These are phyloP conservation scores for Anhinga anhinga DNA, from an alignment of 2,113 vertebrate genomes.

Conservation along the genomic window DNA sequence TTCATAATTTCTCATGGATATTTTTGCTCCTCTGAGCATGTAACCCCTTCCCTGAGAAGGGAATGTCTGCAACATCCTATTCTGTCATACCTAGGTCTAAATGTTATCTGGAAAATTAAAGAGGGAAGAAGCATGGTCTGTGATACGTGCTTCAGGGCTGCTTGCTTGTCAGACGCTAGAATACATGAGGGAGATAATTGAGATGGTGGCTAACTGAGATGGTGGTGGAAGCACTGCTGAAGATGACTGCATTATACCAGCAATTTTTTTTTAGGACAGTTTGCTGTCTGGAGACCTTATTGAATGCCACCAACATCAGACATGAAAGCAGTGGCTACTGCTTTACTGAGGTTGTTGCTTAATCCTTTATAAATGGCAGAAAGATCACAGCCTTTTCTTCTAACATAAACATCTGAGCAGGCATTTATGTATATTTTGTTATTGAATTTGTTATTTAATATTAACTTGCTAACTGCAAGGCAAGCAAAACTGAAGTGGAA, in stretches of 20 bases:
- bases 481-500: neutral
- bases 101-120: neutral
- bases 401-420: neutral
- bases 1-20: neutral
- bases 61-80: neutral
- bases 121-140: neutral
- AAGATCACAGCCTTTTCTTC: neutral
- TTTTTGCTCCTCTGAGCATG: neutral
- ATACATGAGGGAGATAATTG: neutral
- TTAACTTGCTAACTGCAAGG: neutral
- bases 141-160: neutral
- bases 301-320: neutral
- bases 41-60: neutral
- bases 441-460: neutral
- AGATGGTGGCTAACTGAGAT: neutral
- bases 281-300: neutral
- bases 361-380: neutral
- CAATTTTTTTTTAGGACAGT: neutral
- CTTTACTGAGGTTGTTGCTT: neutral
- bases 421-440: neutral
- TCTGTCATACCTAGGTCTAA: neutral
- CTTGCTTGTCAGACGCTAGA: neutral
- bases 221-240: neutral
- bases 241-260: neutral
- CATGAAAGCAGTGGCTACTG: neutral